Evolutionary conservation across 2,797 vertebrate species (phyloP).

Genomic region (Hapalemur alaotrensis): DNA sequence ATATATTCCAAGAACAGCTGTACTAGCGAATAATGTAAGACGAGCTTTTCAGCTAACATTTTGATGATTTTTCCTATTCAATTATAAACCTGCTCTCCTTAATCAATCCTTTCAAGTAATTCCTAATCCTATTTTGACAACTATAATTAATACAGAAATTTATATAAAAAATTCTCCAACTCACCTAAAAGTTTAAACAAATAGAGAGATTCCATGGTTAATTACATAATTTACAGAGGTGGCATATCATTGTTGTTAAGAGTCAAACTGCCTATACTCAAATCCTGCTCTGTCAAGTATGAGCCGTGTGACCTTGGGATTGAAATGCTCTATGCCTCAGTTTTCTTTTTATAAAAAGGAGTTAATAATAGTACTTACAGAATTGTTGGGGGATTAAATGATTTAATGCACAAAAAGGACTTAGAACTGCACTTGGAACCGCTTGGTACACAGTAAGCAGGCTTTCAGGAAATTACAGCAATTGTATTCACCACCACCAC

Average conservation of each 20-base stretch:
- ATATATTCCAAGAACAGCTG: background rate
- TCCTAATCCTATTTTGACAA: conserved; percentile 22
- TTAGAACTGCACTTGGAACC: background rate
- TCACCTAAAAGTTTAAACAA: background rate
- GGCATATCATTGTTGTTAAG: background rate
- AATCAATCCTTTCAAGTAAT: background rate
- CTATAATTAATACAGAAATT: background rate
- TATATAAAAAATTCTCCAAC: conserved; percentile 11
- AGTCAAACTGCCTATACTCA: background rate
- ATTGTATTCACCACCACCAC: background rate
- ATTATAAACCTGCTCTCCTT: background rate
- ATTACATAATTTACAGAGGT: background rate
- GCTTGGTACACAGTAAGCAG: background rate
- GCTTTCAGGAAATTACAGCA: background rate
- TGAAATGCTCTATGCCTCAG: background rate
- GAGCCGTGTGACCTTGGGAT: background rate
- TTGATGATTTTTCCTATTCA: background rate
- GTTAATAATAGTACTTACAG: background rate
- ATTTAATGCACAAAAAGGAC: background rate
- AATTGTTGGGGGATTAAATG: background rate
- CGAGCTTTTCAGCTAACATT: background rate
- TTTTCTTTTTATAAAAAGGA: background rate
- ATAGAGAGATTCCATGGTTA: background rate
- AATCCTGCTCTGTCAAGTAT: background rate
- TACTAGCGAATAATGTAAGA: background rate